Evolutionary conservation across 2,888 invertebrate species (phyloP), one percentile per base, ranked within the genome.

Genomic region (Plutella xylostella): DNA sequence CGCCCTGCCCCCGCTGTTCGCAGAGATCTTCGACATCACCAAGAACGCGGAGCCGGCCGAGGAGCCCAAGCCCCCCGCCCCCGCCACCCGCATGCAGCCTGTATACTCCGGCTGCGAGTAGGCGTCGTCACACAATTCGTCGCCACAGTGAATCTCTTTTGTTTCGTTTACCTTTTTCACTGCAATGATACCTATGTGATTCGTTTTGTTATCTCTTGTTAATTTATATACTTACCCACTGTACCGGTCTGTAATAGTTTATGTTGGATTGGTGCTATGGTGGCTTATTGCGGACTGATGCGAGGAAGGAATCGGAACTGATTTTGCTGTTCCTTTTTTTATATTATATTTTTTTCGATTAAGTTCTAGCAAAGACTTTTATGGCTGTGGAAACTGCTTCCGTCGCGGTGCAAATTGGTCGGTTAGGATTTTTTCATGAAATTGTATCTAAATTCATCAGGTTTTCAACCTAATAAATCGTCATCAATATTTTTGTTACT

Each of bases 1-100:
- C 48, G 87, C 92, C 51, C 87, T 97, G 59, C 97, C 97, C 39
- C 96, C 97, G 3, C 88, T 98, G 45, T 98, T 96, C 79, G 92
- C 97, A 28, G 98, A 98, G 80, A 96, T 97, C 60, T 98, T 96
- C 80, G 97, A 98, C 88, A 96, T 98, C 77, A 94, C 96, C 55
- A 93, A 73, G 51, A 45, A 47, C 3, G 72, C 70, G 2, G 76
- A 72, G 11, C 66, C 17, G 11, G 17, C 14, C 9, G 14, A 7
- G 4, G 28, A n/a, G 15, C 14, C 18, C 34, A 3, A 28, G 30
- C 18, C 20, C 12, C 12, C 30, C 2, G 31, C 5, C 20, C 5
- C n/a, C 40, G 31, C 21, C n/a, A 4, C 38, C 12, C 4, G 19
- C 38, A 11, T 21, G 14, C n/a, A 38, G 19, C 5, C 38, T 19